Evolutionary conservation across 1,140 invertebrate species (phyloP), one percentile per base, ranked within the genome.

Genomic region (Nilaparvata lugens): DNA sequence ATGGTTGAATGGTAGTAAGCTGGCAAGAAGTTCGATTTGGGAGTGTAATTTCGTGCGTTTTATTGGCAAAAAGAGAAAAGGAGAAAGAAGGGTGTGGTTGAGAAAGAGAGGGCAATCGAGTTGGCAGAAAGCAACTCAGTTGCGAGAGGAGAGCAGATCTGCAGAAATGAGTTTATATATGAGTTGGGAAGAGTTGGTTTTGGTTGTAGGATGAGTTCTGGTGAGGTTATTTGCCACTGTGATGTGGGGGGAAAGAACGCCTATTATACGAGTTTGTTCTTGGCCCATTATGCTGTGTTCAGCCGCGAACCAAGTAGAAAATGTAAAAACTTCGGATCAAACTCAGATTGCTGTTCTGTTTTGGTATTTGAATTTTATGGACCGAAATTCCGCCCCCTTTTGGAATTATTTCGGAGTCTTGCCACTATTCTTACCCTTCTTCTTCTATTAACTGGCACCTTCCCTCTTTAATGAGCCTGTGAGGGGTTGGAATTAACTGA

Each of bases 281-380:
- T 48, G 45, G 45, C 45, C 45, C 45, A 48, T 48, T 48, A 48
- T 18, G 16, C 21, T 48, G 45, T 48, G 21, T 23, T 18, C 16
- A 23, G 21, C 45, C 21, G 14, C 31, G 31, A 35, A 4, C 7
- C 31, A 35, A 35, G 4, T 18, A 48, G 5, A 48, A 48, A 48
- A 48, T 48, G 45, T 48, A 48, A 48, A 48, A 48, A 48, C 45
- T 48, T 48, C 21, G 45, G 14, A 18, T 23, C 45, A 48, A 48
- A 48, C 45, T 48, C 16, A 19, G 45, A 48, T 48, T 48, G 45
- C 45, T 4, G 45, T 48, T 48, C 45, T 48, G 45, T 48, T 48
- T 48, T 48, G 45, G 45, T 48, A 48, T 48, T 48, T 48, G 45
- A 48, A 48, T 48, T 48, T 48, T 48, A 48, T 48, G 45, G 45